Percentiles rank a stretch among this genome's conserved stretches.
phyloP scores from a whole-genome alignment of 2,888 invertebrate genomes.

The Bimastos eiseni region DNA sequence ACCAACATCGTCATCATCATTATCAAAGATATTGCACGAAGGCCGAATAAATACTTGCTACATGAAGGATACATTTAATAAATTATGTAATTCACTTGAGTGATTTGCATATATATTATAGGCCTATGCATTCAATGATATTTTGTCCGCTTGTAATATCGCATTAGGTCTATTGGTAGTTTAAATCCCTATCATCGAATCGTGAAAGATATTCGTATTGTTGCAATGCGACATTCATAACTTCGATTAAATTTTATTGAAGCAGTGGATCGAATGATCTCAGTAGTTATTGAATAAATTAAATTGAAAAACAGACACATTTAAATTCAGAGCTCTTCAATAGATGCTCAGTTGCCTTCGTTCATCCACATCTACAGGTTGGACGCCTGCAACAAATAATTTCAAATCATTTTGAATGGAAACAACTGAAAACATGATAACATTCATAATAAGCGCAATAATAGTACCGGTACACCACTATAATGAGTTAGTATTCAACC shows the following conservation, averaged over 20 bases:
- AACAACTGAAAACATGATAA: not conserved
- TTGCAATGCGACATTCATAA: no score
- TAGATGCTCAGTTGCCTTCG: not conserved
- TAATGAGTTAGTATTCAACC: not conserved
- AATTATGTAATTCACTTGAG: no score
- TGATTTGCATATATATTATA: no score
- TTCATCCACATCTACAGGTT: not conserved
- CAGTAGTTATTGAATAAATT: not conserved
- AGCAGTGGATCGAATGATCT: not conserved
- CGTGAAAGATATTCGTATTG: no score
- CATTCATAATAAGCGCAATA: not conserved
- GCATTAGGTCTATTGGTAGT: no score
- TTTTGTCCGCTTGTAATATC: no score
- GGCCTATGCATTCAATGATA: no score
- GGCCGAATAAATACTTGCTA: no score
- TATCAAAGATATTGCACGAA: no score
- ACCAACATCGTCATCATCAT: no score
- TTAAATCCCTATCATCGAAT: not conserved
- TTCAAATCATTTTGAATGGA: not conserved
- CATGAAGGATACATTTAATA: no score
- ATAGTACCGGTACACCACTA: no score
- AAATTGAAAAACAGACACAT: not conserved
- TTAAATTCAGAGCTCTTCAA: not conserved
- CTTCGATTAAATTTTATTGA: not conserved
- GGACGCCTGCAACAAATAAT: not conserved